These are phyloP conservation scores for Eurypyga helias DNA, from an alignment of 2,113 vertebrate species.

Conservation along the genomic window DNA sequence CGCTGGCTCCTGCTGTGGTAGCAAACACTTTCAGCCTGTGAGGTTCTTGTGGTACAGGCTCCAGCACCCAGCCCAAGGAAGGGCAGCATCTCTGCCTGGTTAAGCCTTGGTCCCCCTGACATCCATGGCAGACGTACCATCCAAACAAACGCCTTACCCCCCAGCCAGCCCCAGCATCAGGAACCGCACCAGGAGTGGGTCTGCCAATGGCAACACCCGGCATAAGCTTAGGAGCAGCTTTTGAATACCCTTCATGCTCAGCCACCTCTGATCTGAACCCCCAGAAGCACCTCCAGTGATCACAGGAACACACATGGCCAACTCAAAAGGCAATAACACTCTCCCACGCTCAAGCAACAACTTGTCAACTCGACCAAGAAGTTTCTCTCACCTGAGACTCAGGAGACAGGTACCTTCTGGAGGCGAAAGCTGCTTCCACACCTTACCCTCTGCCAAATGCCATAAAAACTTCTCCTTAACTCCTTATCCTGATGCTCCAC, in stretches of 20 bases:
- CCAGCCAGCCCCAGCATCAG: neutral
- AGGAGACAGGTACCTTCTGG: neutral
- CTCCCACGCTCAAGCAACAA: neutral
- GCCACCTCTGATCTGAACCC: neutral
- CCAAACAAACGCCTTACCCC: neutral
- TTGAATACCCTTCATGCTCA: fast-evolving
- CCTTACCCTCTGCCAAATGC: neutral
- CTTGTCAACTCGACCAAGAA: neutral
- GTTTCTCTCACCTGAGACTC: constrained; percentile 37
- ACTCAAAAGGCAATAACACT: fast-evolving
- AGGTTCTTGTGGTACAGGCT: fast-evolving
- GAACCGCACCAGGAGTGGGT: fast-evolving
- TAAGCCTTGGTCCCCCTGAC: neutral
- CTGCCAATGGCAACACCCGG: neutral
- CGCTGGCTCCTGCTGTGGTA: neutral
- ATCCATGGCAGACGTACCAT: fast-evolving
- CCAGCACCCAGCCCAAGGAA: neutral
- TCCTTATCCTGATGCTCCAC: fast-evolving
- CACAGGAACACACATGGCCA: fast-evolving
- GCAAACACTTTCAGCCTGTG: fast-evolving
- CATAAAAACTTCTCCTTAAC: neutral
- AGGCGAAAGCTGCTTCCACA: neutral
- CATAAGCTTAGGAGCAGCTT: neutral
- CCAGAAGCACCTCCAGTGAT: neutral
- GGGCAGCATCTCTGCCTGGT: neutral